Conservation (phyloP, 2,113 vertebrate species). For the Platichthys flesus region DNA sequence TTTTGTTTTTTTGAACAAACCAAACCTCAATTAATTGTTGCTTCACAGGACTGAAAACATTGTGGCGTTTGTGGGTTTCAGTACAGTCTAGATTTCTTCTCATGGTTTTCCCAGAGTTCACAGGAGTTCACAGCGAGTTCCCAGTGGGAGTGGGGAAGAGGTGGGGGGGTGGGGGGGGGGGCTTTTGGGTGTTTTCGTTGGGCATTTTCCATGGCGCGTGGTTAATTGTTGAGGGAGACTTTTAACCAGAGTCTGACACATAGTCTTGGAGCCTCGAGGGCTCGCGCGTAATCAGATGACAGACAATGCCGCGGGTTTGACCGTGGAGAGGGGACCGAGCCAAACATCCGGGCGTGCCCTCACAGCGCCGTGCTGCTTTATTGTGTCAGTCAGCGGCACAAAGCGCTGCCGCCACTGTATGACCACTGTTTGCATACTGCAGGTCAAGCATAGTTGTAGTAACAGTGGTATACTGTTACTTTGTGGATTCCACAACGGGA, state of each 20-base stretch:
- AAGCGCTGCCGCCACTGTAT: constrained; percentile 57
- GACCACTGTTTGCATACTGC: constrained; percentile 33
- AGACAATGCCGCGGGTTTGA: constrained; percentile 55
- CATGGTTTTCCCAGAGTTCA: constrained; percentile 69
- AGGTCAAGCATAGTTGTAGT: constrained; percentile 8
- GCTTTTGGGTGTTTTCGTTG: constrained; percentile 71
- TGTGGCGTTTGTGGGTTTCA: constrained; percentile 65
- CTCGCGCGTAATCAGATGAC: constrained; percentile 65
- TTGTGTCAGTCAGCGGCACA: constrained; percentile 73
- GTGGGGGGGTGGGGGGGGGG: constrained; percentile 38
- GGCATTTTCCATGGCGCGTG: constrained; percentile 76
- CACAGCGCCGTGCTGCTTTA: constrained; percentile 47
- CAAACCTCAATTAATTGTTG: constrained; percentile 70
- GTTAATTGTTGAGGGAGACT: constrained; percentile 80
- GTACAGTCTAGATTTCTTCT: constrained; percentile 68
- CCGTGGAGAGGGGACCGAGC: constrained; percentile 54
- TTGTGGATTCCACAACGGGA: constrained; percentile 22
- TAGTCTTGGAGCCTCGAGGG: constrained; percentile 68
- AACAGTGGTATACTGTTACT: constrained; percentile 18
- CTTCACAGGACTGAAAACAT: constrained; percentile 58
- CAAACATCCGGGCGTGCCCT: constrained; percentile 56
- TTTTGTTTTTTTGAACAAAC: constrained; percentile 39
- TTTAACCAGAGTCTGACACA: constrained; percentile 80
- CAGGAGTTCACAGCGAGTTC: constrained; percentile 72
- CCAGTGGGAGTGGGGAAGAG: constrained; percentile 52